Base-by-base conservation (phyloP, 2,888 invertebrate species). In the Lordiphosa fenestrarum region DNA sequence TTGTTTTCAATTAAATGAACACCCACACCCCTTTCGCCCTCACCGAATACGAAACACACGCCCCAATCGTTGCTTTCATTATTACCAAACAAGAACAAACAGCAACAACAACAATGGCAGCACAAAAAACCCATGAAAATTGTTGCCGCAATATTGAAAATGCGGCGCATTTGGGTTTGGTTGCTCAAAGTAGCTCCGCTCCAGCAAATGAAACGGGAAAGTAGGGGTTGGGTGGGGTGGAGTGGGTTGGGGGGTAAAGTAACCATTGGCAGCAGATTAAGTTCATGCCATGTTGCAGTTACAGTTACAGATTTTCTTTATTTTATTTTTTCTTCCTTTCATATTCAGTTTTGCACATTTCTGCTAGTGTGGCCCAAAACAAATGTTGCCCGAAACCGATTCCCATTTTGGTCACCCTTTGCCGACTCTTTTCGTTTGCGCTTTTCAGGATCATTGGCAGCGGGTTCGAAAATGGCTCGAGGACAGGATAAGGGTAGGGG, bases 201-300 rank as follows among this genome's bases (percentile, higher is more conserved):
- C 10, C 25, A 13, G 23, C 74, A 77, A 77, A 81, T 81, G 77
- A 78, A 81, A 78, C 77, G 71, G 72, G 78, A 81, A 77, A 69
- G 61, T 66, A 66, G 40, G 55, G 37, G 15, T 2, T 15, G 15
- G 15, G 2, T 15, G 15, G 2, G 15, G 15, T 15, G 15, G 15
- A 1, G 15, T 1, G 15, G 5, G 15, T 1, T 1, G 5, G 23
- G n/a, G 41, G n/a, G n/a, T 56, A 64, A 64, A 42, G 50, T 53
- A 68, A 73, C 73, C 64, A 77, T 76, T 77, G 76, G 66, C 78
- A 78, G 73, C 77, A 80, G 80, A 80, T 80, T 80, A 80, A 80
- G 80, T 80, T 80, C 83, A 80, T 77, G 72, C 78, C 83, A 80
- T 80, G 81, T 81, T 80, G 83, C 77, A 82, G 82, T 77, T 82